Percentiles rank a stretch among this genome's conserved stretches.
Evolutionary conservation across 2,113 vertebrate species (phyloP).

Genomic region (Orycteropus afer): DNA sequence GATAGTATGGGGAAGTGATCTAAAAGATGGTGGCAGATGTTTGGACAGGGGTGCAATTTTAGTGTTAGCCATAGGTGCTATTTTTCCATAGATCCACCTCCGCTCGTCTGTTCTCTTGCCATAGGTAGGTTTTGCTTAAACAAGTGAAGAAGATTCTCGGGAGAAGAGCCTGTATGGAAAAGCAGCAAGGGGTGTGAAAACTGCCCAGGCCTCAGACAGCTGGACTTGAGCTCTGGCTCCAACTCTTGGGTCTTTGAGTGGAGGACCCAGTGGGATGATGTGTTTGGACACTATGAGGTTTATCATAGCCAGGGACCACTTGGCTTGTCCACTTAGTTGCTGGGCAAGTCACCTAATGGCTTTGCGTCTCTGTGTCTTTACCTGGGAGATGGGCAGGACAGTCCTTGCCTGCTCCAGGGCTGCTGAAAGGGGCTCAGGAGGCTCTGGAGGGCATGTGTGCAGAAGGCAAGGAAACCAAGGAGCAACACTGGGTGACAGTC

Average conservation of each 20-base stretch:
- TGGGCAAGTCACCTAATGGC: not conserved
- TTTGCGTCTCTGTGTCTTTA: not conserved
- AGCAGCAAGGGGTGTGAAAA: rapidly evolving
- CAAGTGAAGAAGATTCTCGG: not conserved
- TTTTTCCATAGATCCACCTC: no score
- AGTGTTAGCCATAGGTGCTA: no score
- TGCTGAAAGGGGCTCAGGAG: not conserved
- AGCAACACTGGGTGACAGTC: not conserved
- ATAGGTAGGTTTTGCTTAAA: not conserved
- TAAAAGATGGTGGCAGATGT: no score
- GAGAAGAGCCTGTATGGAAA: not conserved
- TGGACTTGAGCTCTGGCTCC: not conserved
- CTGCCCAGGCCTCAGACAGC: not conserved
- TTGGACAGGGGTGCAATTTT: no score
- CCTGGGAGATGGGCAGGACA: not conserved
- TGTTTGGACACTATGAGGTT: not conserved
- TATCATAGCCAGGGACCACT: not conserved
- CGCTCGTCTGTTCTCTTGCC: not conserved
- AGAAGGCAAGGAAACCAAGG: not conserved
- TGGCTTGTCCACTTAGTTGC: not conserved
- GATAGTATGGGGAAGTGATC: no score
- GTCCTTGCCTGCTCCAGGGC: not conserved
- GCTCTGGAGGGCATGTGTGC: not conserved
- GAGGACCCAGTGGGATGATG: not conserved
- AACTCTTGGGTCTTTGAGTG: not conserved